phyloP scores from a whole-genome alignment of 1,140 invertebrate species.

The Colletes gigas region DNA sequence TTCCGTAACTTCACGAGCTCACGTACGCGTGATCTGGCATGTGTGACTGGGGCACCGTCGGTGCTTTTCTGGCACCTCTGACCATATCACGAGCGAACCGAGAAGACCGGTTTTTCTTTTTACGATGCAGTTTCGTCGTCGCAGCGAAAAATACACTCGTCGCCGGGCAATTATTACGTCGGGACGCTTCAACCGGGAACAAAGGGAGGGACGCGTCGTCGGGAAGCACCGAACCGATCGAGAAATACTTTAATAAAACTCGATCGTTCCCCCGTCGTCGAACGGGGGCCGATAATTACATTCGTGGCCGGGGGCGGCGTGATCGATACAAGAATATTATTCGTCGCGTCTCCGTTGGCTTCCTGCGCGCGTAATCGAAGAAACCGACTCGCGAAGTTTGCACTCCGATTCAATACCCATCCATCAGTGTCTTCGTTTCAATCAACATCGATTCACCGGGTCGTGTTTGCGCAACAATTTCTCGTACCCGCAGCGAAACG shows the following conservation, averaged over 20 bases:
- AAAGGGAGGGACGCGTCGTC: constrained; percentile 9
- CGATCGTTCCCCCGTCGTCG: constrained; percentile 8
- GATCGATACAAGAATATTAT: constrained; percentile 18
- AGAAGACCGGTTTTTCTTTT: not conserved
- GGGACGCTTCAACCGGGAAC: constrained; percentile 27
- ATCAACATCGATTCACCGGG: not conserved
- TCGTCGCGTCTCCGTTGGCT: not conserved
- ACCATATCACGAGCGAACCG: constrained; percentile 11
- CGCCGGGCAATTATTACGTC: constrained; percentile 49
- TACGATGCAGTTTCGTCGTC: constrained; percentile 49
- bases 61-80: no score
- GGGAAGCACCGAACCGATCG: constrained; percentile 29
- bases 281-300: constrained; percentile 24
- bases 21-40: no score
- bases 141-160: constrained; percentile 40
- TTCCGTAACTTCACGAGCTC: no score
- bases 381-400: not conserved
- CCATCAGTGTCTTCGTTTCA: not conserved
- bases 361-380: not conserved
- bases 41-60: no score
- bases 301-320: not conserved
- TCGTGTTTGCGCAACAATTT: constrained; percentile 9
- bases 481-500: not conserved
- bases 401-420: not conserved
- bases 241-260: constrained; percentile 42